Evolutionary conservation across 2,888 invertebrate species (phyloP).

Genomic region (Drosophila pseudotalamancana): DNA sequence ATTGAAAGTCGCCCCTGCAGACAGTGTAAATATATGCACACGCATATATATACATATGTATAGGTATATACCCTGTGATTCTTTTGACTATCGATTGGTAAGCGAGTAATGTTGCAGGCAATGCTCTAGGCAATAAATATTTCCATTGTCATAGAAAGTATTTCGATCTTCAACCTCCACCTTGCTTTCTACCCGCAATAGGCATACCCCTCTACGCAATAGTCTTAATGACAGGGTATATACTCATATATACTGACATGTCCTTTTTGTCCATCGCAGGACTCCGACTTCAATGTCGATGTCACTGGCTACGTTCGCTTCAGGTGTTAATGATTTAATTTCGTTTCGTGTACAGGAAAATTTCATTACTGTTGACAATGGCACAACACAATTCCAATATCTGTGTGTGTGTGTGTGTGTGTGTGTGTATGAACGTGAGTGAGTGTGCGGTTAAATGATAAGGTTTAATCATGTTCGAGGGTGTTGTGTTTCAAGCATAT

Average conservation of each 20-base stretch:
- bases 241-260: neutral
- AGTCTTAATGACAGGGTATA: conserved; percentile 3
- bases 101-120: no score
- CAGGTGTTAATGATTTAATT: conserved; percentile 80
- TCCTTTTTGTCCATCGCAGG: conserved; percentile 10
- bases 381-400: conserved; percentile 26
- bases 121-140: no score
- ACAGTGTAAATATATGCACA: conserved; percentile 50
- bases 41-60: no score
- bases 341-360: conserved; percentile 75
- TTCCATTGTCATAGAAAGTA: no score
- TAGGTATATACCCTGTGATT: conserved; percentile 16
- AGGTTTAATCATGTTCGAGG: conserved; percentile 54
- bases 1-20: conserved; percentile 55
- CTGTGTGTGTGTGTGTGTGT: neutral
- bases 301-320: conserved; percentile 59
- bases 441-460: conserved; percentile 63
- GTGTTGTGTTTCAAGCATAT: conserved; percentile 47
- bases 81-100: neutral
- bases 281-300: conserved; percentile 37
- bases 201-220: neutral
- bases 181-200: no score
- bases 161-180: no score
- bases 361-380: conserved; percentile 79
- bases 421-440: conserved; percentile 16